Base-by-base conservation (phyloP, 2,888 invertebrate genomes). In the Netelia inedita region DNA sequence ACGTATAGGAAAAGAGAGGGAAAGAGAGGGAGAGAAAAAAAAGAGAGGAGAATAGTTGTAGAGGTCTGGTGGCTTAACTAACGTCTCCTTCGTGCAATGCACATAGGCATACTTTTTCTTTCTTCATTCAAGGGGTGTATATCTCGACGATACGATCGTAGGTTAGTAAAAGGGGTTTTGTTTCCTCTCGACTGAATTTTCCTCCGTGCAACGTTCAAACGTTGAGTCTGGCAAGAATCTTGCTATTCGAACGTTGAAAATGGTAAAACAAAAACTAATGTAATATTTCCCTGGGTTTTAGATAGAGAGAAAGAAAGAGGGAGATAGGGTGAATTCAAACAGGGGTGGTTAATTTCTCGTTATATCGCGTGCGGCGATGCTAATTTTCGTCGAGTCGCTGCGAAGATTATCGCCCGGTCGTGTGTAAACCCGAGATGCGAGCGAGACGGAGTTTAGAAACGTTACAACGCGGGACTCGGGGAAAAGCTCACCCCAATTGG, bases 371-470 rank as follows among this genome's bases (percentile, higher is more conserved):
- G 57, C 57, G 57, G 57, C 53, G 61, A 75, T 81, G 75, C 79
- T 83, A 76, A 65, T 83, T 80, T 71, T 89, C 87, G 88, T 87
- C 87, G 84, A 57, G 86, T 83, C 88, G 86, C 88, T 89, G 87
- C 3, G 91, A 92, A 92, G 89, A 93, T 93, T 93, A 93, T 91
- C 90, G 88, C 87, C 82, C 86, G 78, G 85, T 89, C 86, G 90
- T 57, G 23, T 35, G 35, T 66, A 65, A 79, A 63, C 69, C n/a
- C n/a, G 69, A 78, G 73, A 68, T 50, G 66, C 75, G 50, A 10
- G 66, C 61, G 73, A 79, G 80, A 41, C 46, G 9, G 69, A 72
- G 19, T 63, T 19, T 11, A 69, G 69, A 43, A 66, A 46, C 55
- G 35, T 55, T 59, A 28, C 28, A 28, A 28, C 28, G 19, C 35